Conservation (phyloP, 2,797 vertebrate species). For the Poecile montanus region DNA sequence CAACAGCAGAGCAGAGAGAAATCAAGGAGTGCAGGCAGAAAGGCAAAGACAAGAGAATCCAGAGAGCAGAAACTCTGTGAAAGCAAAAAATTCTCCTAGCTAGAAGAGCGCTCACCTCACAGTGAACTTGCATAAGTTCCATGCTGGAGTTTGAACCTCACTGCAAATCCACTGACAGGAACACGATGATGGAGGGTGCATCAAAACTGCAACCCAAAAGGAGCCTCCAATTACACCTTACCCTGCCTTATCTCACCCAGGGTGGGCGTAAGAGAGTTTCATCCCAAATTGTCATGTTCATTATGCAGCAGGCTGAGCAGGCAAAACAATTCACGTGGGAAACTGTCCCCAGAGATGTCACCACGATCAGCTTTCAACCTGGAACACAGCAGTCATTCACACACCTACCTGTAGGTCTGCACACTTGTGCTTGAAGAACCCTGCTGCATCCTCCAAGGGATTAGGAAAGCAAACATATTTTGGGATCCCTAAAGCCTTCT, state of each 20-base stretch:
- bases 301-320: background rate
- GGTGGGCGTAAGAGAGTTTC: background rate
- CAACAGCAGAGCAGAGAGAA: background rate
- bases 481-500: background rate
- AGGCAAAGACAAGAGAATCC: background rate
- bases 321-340: background rate
- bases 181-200: accelerated
- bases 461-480: background rate
- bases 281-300: background rate
- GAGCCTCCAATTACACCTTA: background rate
- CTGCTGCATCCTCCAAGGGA: background rate
- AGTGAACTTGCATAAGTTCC: accelerated
- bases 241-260: background rate
- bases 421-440: background rate
- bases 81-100: background rate
- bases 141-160: background rate
- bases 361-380: background rate
- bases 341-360: background rate
- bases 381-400: background rate
- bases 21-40: background rate
- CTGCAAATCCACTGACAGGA: background rate
- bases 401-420: background rate
- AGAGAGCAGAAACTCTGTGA: background rate
- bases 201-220: background rate
- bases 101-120: background rate